Evolutionary conservation across 2,888 invertebrate genomes (phyloP).

Genomic region (Macrosiphum euphorbiae): DNA sequence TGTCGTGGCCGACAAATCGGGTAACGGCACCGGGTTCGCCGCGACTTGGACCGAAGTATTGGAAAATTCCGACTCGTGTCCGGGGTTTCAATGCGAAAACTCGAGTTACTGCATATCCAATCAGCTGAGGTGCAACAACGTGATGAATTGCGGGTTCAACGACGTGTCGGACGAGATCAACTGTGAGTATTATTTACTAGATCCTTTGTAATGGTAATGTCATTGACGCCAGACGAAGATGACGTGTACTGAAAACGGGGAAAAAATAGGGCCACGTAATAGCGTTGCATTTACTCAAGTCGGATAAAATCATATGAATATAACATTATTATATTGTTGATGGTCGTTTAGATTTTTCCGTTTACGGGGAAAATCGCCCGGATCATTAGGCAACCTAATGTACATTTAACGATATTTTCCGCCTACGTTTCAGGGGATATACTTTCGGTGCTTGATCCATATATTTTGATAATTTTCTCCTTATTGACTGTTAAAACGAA

Average conservation of each 20-base stretch:
- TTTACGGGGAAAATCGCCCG: slow-evolving; percentile 37
- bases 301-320: neutral
- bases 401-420: slow-evolving; percentile 48
- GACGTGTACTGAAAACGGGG: neutral
- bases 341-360: slow-evolving; percentile 1
- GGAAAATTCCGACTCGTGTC: slow-evolving; percentile 72
- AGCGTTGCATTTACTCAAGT: neutral
- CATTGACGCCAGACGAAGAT: neutral
- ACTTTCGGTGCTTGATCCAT: neutral
- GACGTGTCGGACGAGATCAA: slow-evolving; percentile 82
- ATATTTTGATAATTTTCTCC: neutral
- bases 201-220: neutral
- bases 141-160: slow-evolving; percentile 87
- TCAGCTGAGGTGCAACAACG: slow-evolving; percentile 81
- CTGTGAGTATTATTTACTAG: slow-evolving; percentile 78
- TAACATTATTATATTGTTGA: neutral
- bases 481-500: slow-evolving; percentile 3
- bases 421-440: neutral
- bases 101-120: slow-evolving; percentile 85
- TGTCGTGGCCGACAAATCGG: slow-evolving; percentile 94
- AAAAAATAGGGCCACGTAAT: neutral
- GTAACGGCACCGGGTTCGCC: slow-evolving; percentile 93
- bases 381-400: slow-evolving; percentile 51
- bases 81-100: slow-evolving; percentile 80
- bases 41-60: slow-evolving; percentile 94